Percentiles rank a stretch among this genome's conserved stretches.
phyloP scores from a whole-genome alignment of 2,113 vertebrate species.

The Zapornia atra region DNA sequence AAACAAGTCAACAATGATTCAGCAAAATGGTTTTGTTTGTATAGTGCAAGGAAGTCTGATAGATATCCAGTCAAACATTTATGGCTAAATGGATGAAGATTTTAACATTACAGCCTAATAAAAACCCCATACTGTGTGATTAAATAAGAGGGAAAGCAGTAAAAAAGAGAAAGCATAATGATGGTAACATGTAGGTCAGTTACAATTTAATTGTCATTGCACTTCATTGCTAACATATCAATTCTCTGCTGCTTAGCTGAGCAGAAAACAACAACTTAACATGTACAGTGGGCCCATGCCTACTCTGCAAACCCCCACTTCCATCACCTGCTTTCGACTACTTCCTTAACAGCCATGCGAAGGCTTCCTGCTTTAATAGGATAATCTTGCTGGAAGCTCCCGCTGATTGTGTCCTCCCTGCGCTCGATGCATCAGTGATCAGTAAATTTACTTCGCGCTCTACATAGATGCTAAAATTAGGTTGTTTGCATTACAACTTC shows the following conservation, averaged over 20 bases:
- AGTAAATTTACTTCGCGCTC: conserved; percentile 81
- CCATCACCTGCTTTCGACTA: conserved; percentile 80
- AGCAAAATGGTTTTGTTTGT: conserved; percentile 88
- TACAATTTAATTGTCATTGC: conserved; percentile 98
- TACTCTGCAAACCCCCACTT: conserved; percentile 74
- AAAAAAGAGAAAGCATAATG: conserved; percentile 89
- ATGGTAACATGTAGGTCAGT: conserved; percentile 94
- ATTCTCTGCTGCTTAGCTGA: conserved; percentile 92
- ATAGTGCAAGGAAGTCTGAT: conserved; percentile 82
- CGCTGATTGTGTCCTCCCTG: conserved; percentile 78
- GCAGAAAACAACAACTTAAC: conserved; percentile 90
- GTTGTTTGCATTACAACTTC: conserved; percentile 82
- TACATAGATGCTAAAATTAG: conserved; percentile 81
- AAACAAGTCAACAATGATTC: conserved; percentile 87
- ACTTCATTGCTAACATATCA: conserved; percentile 93
- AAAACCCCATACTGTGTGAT: conserved; percentile 93
- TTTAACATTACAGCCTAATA: conserved; percentile 92
- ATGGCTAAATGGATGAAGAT: conserved; percentile 91
- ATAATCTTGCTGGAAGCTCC: conserved; percentile 82
- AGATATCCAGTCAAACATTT: conserved; percentile 90
- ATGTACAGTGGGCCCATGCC: conserved; percentile 76
- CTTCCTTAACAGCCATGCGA: conserved; percentile 76
- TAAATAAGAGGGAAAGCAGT: conserved; percentile 92
- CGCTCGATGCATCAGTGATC: conserved; percentile 79
- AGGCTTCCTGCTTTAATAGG: conserved; percentile 82